Base-by-base conservation (phyloP, 2,888 invertebrate genomes). In the Diploptera punctata region DNA sequence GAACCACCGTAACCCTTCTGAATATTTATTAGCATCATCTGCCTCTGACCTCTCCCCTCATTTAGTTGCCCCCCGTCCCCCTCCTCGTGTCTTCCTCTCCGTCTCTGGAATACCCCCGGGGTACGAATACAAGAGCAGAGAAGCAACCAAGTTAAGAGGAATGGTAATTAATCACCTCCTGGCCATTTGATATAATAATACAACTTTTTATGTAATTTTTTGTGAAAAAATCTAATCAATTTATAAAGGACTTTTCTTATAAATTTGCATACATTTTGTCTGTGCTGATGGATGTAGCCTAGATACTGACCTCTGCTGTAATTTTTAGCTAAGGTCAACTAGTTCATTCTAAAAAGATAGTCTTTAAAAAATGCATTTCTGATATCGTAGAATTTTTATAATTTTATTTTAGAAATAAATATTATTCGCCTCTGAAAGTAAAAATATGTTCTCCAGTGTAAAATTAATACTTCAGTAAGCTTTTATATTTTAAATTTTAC, bases 21-120 rank as follows among this genome's bases (percentile, higher is more conserved):
- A 69, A 69, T 69, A 69, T 69, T 69, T 69, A 69, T 69, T 69
- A 69, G 69, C 69, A 69, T 69, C 69, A 60, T 69, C 69, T 69
- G 69, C 57, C 69, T 57, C 43, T 44, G 60, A 69, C 69, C 69
- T 60, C 38, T 52, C 68, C 54, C 54, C 57, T 19, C 68, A 33
- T 38, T 43, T 54, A 54, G 24, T 54, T 68, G 13, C 21, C 24
- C 33, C 44, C 69, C 38, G 31, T 24, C 18, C 57, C 16, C 21
- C 3, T 2, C 16, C 47, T n/a, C 13, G 10, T 31, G n/a, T 21
- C 33, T 29, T 16, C 29, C 31, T 19, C 19, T 19, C 18, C 60
- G 44, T 60, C 24, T 57, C 60, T 54, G n/a, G 24, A 18, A 57
- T 65, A 65, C 65, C 65, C 65, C 29, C 65, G 47, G 47, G 65